Conservation (phyloP, 1,140 invertebrate genomes). For the Adoxophyes honmai region DNA sequence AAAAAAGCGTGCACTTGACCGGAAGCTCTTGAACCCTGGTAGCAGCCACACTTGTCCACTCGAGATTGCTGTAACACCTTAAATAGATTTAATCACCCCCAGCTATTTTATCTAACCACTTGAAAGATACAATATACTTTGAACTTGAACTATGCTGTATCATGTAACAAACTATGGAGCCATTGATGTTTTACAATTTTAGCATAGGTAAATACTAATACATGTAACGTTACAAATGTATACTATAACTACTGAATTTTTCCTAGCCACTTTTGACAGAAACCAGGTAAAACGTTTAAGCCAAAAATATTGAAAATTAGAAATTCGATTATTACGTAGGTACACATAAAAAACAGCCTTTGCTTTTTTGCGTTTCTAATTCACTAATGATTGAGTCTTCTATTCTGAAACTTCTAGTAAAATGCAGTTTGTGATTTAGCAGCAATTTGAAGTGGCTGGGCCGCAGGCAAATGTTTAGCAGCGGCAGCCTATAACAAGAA, state of each 20-base stretch:
- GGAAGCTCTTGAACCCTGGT: conserved; percentile 48
- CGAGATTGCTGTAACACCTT: conserved; percentile 62
- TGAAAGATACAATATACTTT: conserved; percentile 30
- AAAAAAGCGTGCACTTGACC: conserved; percentile 27
- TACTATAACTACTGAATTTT: no score
- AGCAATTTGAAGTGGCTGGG: background rate
- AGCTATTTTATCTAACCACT: conserved; percentile 56
- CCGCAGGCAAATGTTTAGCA: conserved; percentile 7
- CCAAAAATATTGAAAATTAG: no score
- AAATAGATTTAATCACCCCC: conserved; percentile 53
- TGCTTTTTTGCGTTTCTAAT: no score
- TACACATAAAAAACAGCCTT: no score
- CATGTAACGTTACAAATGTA: no score
- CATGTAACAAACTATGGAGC: no score
- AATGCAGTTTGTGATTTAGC: no score
- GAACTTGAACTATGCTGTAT: background rate
- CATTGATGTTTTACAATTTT: background rate
- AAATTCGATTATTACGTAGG: no score
- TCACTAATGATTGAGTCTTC: no score
- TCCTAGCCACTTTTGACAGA: no score
- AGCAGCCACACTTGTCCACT: conserved; percentile 42
- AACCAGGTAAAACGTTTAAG: no score
- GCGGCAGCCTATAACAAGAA: conserved; percentile 29
- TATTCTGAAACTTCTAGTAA: no score
- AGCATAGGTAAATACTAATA: background rate